A percentile compares a stretch with the other conserved stretches of the same genome.
Conservation (phyloP, 2,888 invertebrate genomes). For the Eledona agricola region DNA sequence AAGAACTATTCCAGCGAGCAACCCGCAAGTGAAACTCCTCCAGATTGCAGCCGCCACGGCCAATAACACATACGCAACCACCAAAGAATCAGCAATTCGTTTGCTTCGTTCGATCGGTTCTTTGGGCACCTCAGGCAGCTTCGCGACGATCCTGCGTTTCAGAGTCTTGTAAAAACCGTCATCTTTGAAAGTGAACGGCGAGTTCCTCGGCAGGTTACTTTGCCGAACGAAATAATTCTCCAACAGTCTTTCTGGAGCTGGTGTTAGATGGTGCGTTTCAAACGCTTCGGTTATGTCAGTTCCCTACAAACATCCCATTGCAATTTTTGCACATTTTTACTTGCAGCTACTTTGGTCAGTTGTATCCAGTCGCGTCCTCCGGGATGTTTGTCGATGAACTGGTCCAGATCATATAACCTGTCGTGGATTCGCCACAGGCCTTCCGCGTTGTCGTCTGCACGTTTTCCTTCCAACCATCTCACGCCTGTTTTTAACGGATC, state of each 20-base stretch:
- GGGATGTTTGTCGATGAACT: constrained; percentile 82
- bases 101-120: constrained; percentile 54
- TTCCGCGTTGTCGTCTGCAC: constrained; percentile 76
- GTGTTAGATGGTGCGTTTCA: constrained; percentile 74
- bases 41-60: constrained; percentile 58
- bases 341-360: constrained; percentile 68
- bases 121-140: constrained; percentile 66
- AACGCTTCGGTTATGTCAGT: constrained; percentile 83
- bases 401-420: constrained; percentile 81
- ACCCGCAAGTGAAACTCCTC: constrained; percentile 60
- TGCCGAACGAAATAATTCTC: constrained; percentile 72
- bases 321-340: constrained; percentile 2
- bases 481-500: constrained; percentile 26
- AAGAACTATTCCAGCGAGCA: constrained; percentile 67
- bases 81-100: constrained; percentile 57
- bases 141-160: constrained; percentile 67
- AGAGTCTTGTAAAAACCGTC: constrained; percentile 77
- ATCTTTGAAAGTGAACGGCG: constrained; percentile 76
- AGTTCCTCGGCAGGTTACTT: constrained; percentile 70
- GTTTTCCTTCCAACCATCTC: constrained; percentile 72
- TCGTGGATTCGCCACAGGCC: constrained; percentile 79
- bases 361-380: constrained; percentile 80
- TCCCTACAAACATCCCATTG: constrained; percentile 65
- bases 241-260: constrained; percentile 67
- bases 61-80: constrained; percentile 56